Evolutionary conservation across 1,140 invertebrate genomes (phyloP), one percentile per base, ranked within the genome.

Genomic region (Contarinia nasturtii): DNA sequence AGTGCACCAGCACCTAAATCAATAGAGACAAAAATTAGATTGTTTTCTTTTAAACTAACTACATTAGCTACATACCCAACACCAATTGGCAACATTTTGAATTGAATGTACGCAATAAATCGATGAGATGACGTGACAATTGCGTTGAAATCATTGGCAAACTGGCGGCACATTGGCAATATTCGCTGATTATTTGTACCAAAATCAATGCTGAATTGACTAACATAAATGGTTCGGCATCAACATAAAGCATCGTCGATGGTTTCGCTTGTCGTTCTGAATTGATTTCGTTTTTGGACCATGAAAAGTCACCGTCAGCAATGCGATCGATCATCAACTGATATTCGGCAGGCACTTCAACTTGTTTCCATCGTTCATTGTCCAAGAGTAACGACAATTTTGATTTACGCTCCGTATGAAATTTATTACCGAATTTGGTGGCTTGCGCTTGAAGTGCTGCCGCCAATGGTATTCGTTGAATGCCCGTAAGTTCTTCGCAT

Each of bases 1-100:
- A 97, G 76, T 2, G 95, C 93, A 27, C 91, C 92, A 27, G 92
- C 94, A 44, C 92, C 92, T n/a, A n/a, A n/a, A n/a, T n/a, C n/a
- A n/a, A n/a, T n/a, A n/a, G n/a, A n/a, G n/a, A n/a, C n/a, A n/a
- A n/a, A n/a, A n/a, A n/a, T n/a, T n/a, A n/a, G n/a, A n/a, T n/a
- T n/a, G n/a, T n/a, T n/a, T n/a, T n/a, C n/a, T n/a, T n/a, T n/a
- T n/a, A n/a, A n/a, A n/a, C n/a, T n/a, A n/a, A n/a, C n/a, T n/a
- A n/a, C n/a, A n/a, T n/a, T n/a, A n/a, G n/a, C n/a, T n/a, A n/a
- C n/a, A n/a, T n/a, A n/a, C n/a, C n/a, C 19, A 98, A 69, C 20
- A 99, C 88, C 47, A 98, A 68, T 60, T 96, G 89, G 67, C 86
- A 95, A 50, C 84, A 87, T 53, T 83, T 76, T 7, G 86, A 93